Evolutionary conservation across 1,140 invertebrate genomes (phyloP).

Genomic region (Dinoponera quadriceps): DNA sequence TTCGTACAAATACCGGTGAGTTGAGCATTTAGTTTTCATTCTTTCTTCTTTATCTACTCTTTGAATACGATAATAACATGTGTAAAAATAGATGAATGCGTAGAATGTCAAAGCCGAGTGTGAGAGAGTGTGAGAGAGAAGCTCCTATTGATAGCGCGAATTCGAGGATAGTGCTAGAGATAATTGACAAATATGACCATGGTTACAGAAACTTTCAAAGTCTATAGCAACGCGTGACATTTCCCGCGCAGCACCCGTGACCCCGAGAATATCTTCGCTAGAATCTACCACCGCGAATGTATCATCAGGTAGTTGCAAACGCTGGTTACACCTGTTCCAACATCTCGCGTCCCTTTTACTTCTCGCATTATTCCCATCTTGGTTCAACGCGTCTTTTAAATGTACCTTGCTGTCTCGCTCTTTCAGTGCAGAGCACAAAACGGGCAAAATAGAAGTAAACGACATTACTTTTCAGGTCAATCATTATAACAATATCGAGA

Average conservation of each 20-base stretch:
- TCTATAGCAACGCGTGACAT: constrained; percentile 70
- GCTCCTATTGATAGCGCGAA: neutral
- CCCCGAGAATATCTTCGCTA: constrained; percentile 65
- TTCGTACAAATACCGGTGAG: constrained; percentile 95
- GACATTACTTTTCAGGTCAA: constrained; percentile 22
- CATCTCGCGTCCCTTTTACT: constrained; percentile 32
- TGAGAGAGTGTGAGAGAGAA: neutral
- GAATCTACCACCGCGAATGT: constrained; percentile 53
- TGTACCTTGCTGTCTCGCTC: neutral
- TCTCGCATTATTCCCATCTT: constrained; percentile 22
- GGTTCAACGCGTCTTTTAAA: neutral
- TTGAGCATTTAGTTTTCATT: constrained; percentile 61
- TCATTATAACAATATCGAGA: constrained; percentile 65
- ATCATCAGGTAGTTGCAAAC: constrained; percentile 39
- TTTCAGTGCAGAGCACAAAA: neutral
- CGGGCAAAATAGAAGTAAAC: too few relatives aligned
- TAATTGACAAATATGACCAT: constrained; percentile 62
- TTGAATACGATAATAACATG: too few relatives aligned
- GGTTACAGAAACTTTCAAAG: constrained; percentile 59
- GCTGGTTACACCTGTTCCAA: constrained; percentile 10
- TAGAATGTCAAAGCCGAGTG: neutral
- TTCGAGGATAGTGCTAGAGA: constrained; percentile 39
- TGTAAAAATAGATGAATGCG: neutral
- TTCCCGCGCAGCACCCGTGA: constrained; percentile 67
- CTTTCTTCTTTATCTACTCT: too few relatives aligned